Conservation (phyloP, 1,140 invertebrate species). For the Pogonomyrmex californicus region DNA sequence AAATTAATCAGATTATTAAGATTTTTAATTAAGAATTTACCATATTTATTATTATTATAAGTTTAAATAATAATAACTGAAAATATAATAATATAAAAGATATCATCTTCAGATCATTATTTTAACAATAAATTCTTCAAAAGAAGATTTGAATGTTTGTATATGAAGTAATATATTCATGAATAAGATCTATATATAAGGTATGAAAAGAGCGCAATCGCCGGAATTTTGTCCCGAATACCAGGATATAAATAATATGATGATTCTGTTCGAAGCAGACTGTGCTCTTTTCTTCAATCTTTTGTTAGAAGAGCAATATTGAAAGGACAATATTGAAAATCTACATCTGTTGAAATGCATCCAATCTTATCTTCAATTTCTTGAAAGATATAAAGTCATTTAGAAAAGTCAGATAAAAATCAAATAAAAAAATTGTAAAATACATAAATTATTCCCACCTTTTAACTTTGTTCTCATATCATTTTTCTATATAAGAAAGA, state of each 20-base stretch:
- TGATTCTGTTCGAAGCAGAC: not conserved
- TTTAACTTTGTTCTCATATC: not conserved
- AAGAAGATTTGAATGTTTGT: not conserved
- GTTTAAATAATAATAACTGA: not conserved
- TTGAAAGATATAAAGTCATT: not conserved
- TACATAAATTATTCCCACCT: not conserved
- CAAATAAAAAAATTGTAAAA: not conserved
- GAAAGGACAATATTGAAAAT: not conserved
- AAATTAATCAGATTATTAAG: not conserved
- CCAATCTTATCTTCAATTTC: not conserved
- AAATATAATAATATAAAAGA: not conserved
- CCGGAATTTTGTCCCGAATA: conserved; percentile 6
- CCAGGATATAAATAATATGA: conserved; percentile 31
- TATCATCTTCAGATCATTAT: not conserved
- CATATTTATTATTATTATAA: not conserved
- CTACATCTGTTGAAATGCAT: not conserved
- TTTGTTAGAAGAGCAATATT: conserved; percentile 14
- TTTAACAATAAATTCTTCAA: not conserved
- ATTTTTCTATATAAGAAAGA: no score
- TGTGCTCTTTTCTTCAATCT: conserved; percentile 7
- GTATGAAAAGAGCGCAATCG: not conserved
- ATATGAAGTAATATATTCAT: not conserved
- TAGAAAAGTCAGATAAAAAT: not conserved
- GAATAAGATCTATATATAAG: not conserved
- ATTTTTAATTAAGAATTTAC: not conserved